Conservation (phyloP, 2,888 invertebrate species). For the Argyra leucocephala region DNA sequence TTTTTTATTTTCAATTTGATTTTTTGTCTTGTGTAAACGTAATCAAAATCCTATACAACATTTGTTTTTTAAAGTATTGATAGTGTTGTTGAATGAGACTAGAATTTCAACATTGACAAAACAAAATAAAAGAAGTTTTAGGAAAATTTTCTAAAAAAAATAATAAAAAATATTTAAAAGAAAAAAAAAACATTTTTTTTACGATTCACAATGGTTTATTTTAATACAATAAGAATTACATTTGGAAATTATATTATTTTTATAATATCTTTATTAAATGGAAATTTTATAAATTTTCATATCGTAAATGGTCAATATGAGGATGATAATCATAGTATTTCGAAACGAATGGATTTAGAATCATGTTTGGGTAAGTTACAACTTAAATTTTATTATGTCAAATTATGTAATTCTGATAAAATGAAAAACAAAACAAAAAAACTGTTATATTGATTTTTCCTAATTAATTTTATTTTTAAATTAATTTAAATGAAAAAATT, state of each 20-base stretch:
- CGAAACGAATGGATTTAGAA: slow-evolving; percentile 42
- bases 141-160: no score
- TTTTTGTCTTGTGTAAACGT: no score
- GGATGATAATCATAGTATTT: slow-evolving; percentile 32
- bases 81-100: no score
- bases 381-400: not conserved
- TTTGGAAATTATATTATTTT: not conserved
- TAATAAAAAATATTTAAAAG: no score
- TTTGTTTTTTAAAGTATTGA: no score
- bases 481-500: not conserved
- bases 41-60: no score
- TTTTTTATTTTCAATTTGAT: no score
- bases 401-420: not conserved
- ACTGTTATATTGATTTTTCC: not conserved
- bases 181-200: no score
- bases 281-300: not conserved
- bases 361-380: slow-evolving; percentile 37
- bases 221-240: not conserved
- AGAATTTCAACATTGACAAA: no score
- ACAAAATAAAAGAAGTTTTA: no score
- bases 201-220: no score
- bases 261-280: not conserved
- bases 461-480: not conserved
- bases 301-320: slow-evolving; percentile 8
- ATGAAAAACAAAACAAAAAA: not conserved